Evolutionary conservation across 92 coral and sea anemone species (phyloP), one percentile per base, ranked within the genome.

Genomic region (Parazoanthus swiftii): DNA sequence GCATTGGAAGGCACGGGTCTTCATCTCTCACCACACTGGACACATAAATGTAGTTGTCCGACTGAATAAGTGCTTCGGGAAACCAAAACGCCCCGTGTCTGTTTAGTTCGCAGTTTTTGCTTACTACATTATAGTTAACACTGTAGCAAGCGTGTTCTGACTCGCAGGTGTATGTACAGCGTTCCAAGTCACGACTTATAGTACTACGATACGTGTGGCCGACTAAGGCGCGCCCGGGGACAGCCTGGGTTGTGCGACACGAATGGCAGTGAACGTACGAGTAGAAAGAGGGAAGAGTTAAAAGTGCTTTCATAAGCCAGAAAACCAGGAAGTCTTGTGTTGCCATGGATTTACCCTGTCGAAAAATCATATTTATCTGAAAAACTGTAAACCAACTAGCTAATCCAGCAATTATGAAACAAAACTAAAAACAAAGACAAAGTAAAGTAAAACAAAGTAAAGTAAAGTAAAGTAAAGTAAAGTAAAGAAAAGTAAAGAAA

Each of bases 11-110:
- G 5, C 79, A 76, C 51, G 79, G 79, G 54, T 76, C 51, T 39
- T 76, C 79, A 18, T 76, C 51, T 76, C 79, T 76, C 8, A 76
- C 79, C n/a, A 76, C 51, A 44, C 79, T 76, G 79, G 48, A 10
- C 50, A 76, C 50, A 37, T 37, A 76, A 39, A 76, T 76, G 46
- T 26, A 37, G 7, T 76, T 20, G 15, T 38, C 48, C 54, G 51
- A 76, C 14, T 51, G 54, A 18, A 76, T 2, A 76, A 76, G 79
- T 44, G 79, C 79, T 37, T 76, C 25, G 35, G 79, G 79, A n/a
- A 76, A 76, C 79, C 79, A 76, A 44, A 76, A 76, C 79, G 25
- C 5, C 46, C 79, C 79, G 25, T 39, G 79, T 20, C 51, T 76
- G 79, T 76, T 76, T 18, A 76, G 23, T 54, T 76, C 26, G 48